Evolutionary conservation across 2,113 vertebrate species (phyloP), one percentile per base, ranked within the genome.

Genomic region (Python bivittatus): DNA sequence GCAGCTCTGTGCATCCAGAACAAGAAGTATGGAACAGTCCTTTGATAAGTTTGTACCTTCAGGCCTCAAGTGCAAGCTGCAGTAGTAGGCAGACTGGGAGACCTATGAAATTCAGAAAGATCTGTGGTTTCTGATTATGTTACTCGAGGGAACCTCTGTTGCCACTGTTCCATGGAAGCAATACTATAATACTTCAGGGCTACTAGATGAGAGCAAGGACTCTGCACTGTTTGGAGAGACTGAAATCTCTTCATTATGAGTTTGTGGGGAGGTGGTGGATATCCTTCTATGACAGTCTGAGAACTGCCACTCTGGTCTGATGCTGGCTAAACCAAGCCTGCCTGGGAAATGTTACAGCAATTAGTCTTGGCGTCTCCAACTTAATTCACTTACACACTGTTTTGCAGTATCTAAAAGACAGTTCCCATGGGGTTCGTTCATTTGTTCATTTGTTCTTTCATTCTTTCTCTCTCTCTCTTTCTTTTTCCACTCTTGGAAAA

Each of bases 331-430:
- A 92, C 94, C 92, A 95, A 96, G 93, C 95, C 93, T 94, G 94
- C 94, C 93, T 91, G 94, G 96, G 94, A 96, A 95, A 96, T 79
- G 93, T 95, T 96, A 96, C 95, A 95, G 94, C 92, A 96, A 97
- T 96, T 95, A 93, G 84, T 95, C 94, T 94, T 96, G 95, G 95
- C 92, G 0, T 96, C 95, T 96, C 94, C 64, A 79, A 91, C 94
- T 92, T 97, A 96, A 96, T 96, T 96, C 88, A 95, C 91, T 97
- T 96, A 96, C 93, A 94, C 0, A 22, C 94, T 94, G 93, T 89
- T 96, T 95, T 96, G 96, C 92, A 95, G 93, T 86, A 93, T 85
- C 94, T 91, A 91, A 95, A 95, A 88, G 96, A 88, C 93, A 96
- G 96, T 96, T 90, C 91, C 93, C 92, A 90, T 52, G 92, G 87